phyloP scores from a whole-genome alignment of 2,888 invertebrate genomes.

The Buathra laborator region DNA sequence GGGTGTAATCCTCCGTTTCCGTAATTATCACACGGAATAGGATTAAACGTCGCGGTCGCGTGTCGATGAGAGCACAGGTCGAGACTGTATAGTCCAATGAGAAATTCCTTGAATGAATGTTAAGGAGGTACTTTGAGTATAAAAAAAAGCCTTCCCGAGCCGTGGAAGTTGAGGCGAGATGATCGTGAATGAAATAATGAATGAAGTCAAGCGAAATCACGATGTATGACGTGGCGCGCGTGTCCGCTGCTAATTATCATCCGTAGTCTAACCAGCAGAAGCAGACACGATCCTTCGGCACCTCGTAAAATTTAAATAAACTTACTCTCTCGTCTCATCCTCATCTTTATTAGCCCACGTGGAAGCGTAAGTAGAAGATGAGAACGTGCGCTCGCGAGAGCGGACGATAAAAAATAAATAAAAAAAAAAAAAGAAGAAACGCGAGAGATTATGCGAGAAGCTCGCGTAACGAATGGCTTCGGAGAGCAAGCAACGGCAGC shows the following conservation, averaged over 20 bases:
- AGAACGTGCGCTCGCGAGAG: conserved; percentile 32
- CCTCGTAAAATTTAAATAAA: conserved; percentile 74
- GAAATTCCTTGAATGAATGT: conserved; percentile 55
- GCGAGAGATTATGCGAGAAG: conserved; percentile 50
- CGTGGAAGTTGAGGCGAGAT: not conserved
- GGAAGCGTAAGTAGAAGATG: conserved; percentile 31
- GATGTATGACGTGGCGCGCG: conserved; percentile 69
- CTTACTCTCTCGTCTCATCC: conserved; percentile 66
- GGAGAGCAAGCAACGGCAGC: conserved; percentile 41
- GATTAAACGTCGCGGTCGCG: conserved; percentile 37
- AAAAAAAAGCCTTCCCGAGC: conserved; percentile 55
- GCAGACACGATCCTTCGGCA: conserved; percentile 67
- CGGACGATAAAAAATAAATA: conserved; percentile 28
- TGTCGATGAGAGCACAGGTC: conserved; percentile 19
- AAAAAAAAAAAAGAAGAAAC: conserved; percentile 25
- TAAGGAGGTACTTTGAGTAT: conserved; percentile 52
- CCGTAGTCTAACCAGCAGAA: conserved; percentile 65
- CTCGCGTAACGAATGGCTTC: conserved; percentile 56
- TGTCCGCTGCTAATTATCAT: conserved; percentile 71
- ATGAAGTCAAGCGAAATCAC: conserved; percentile 69
- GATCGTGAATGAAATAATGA: conserved; percentile 70
- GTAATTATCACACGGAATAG: conserved; percentile 35
- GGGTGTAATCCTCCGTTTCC: not conserved
- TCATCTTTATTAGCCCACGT: conserved; percentile 70
- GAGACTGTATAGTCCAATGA: conserved; percentile 20